Conservation (phyloP, 1,140 invertebrate genomes). For the Panagrolaimus sp. region DNA sequence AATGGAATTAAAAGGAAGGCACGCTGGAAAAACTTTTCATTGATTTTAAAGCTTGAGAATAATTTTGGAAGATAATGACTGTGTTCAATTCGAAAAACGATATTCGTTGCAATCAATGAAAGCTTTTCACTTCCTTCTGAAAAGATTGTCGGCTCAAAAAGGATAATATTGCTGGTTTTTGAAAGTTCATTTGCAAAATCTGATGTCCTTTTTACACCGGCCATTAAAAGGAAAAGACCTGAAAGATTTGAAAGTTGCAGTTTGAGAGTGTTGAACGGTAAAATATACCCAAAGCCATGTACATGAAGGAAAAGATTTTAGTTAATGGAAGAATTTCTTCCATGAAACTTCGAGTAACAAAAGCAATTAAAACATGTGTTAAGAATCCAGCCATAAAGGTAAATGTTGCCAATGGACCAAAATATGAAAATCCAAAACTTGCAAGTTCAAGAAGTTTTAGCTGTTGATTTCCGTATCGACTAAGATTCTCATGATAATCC, state of each 20-base stretch:
- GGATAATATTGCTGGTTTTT: constrained; percentile 5
- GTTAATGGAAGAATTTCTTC: background rate
- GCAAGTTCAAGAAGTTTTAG: constrained; percentile 2
- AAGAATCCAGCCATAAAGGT: background rate
- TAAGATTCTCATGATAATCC: background rate
- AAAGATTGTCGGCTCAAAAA: background rate
- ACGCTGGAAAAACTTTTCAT: constrained; percentile 17
- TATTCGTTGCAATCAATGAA: background rate
- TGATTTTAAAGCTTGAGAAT: background rate
- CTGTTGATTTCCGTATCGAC: background rate
- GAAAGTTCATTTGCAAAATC: constrained; percentile 3
- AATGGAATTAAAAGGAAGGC: constrained; percentile 6
- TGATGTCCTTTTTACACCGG: background rate
- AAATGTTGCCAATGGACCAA: background rate
- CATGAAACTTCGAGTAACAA: background rate
- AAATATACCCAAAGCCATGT: background rate
- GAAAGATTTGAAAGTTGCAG: background rate
- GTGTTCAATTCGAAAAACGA: constrained; percentile 5
- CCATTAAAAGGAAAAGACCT: background rate
- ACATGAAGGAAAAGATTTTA: background rate
- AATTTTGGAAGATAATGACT: background rate
- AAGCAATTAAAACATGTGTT: background rate
- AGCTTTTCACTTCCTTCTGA: background rate
- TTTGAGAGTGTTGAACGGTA: too few relatives aligned
- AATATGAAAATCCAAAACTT: constrained; percentile 2